Percentiles rank a stretch among this genome's conserved stretches.
These are phyloP conservation scores for Stigmatopora nigra DNA, from an alignment of 2,113 vertebrate species.

Conservation along the genomic window DNA sequence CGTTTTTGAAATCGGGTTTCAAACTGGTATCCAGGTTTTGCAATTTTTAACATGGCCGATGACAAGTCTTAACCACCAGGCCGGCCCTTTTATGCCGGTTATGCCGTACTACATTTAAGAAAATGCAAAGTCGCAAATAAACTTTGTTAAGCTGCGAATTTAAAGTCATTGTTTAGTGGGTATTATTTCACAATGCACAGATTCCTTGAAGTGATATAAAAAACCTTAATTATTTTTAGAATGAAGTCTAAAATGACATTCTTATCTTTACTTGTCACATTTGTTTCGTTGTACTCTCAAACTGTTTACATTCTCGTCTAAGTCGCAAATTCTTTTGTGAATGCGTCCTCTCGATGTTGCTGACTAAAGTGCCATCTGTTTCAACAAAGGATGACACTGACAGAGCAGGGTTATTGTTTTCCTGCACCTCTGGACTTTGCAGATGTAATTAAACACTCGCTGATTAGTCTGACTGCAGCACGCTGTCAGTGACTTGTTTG, in stretches of 20 bases:
- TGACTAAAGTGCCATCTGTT: slow-evolving; percentile 42
- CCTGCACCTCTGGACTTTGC: slow-evolving; percentile 49
- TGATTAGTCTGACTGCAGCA: slow-evolving; percentile 50
- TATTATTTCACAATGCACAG: slow-evolving; percentile 48
- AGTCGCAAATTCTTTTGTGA: slow-evolving; percentile 43
- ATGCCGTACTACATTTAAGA: slow-evolving; percentile 29
- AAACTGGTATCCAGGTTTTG: background rate
- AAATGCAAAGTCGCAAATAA: slow-evolving; percentile 30
- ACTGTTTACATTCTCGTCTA: slow-evolving; percentile 45
- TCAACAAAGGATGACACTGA: slow-evolving; percentile 42
- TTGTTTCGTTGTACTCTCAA: slow-evolving; percentile 36
- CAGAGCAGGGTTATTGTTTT: slow-evolving; percentile 48
- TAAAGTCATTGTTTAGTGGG: slow-evolving; percentile 28
- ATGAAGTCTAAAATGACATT: slow-evolving; percentile 53
- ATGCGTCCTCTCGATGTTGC: slow-evolving; percentile 32
- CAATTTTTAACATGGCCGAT: too few relatives aligned
- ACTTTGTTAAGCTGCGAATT: slow-evolving; percentile 39
- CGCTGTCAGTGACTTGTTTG: slow-evolving; percentile 54
- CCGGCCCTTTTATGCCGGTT: too few relatives aligned
- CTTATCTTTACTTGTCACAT: slow-evolving; percentile 56
- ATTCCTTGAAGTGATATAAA: slow-evolving; percentile 49
- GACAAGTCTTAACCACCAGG: too few relatives aligned
- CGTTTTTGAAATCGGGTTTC: too few relatives aligned
- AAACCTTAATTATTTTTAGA: slow-evolving; percentile 49
- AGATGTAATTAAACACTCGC: slow-evolving; percentile 61